A percentile compares a stretch with the other conserved stretches of the same genome.
phyloP scores from a whole-genome alignment of 2,113 vertebrate genomes.

The Mormyrus iriodes region DNA sequence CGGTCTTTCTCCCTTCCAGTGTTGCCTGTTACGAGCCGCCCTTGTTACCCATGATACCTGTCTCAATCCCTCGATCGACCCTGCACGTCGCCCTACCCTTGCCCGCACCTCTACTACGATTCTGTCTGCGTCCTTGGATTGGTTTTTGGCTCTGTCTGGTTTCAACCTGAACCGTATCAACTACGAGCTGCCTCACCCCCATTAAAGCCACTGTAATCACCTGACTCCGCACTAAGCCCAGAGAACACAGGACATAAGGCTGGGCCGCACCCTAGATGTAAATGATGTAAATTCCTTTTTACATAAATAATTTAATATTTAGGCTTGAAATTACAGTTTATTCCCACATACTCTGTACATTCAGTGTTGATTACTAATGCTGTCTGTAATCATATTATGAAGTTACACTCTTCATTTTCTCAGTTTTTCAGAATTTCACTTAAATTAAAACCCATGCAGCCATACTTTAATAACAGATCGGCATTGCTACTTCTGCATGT shows the following conservation, averaged over 20 bases:
- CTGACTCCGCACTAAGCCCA: no score
- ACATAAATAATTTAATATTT: background rate
- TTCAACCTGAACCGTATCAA: no score
- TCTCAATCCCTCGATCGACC: no score
- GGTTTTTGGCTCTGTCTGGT: no score
- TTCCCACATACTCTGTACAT: background rate
- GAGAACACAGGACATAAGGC: background rate
- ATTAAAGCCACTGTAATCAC: no score
- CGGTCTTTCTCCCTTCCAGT: no score
- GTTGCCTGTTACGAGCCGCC: no score
- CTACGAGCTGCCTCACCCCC: no score
- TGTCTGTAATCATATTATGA: background rate
- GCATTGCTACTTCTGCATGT: background rate
- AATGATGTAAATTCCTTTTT: background rate
- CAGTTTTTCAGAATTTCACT: background rate
- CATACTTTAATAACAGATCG: background rate
- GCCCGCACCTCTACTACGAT: no score
- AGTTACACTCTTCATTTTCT: background rate
- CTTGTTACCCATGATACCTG: no score
- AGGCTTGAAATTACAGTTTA: background rate
- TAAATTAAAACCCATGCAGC: background rate
- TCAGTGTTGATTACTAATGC: background rate
- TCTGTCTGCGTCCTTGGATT: no score
- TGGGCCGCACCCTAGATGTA: background rate
- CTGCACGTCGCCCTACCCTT: no score